Conservation (phyloP, 2,797 vertebrate species). For the Synaphobranchus kaupii region DNA sequence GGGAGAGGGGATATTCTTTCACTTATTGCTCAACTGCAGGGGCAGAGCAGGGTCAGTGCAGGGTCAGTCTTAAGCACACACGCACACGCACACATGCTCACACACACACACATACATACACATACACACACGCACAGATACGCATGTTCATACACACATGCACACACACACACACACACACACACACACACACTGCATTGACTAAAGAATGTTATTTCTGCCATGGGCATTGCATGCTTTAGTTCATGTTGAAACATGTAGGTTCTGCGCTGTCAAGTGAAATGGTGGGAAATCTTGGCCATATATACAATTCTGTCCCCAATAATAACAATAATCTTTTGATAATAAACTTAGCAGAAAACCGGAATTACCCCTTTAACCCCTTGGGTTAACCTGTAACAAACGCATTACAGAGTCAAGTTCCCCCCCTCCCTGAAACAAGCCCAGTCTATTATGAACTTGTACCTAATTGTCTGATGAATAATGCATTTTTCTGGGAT, state of each 20-base stretch:
- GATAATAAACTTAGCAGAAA: background rate
- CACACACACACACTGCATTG: background rate
- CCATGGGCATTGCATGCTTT: conserved; percentile 1
- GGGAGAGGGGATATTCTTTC: too few species aligned
- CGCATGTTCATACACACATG: too few species aligned
- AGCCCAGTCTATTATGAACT: background rate
- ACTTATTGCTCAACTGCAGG: too few species aligned
- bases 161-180: background rate
- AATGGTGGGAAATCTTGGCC: background rate
- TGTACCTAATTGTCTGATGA: background rate
- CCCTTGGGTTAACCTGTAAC: background rate
- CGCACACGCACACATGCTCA: background rate
- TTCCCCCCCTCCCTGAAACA: background rate
- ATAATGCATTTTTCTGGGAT: background rate
- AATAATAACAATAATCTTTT: background rate
- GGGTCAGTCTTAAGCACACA: background rate
- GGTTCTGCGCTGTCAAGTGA: background rate
- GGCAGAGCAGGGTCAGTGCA: too few species aligned
- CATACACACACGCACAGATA: too few species aligned
- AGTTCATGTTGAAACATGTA: conserved; percentile 10
- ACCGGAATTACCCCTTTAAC: background rate
- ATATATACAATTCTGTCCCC: background rate
- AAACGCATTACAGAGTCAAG: background rate
- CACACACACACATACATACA: too few species aligned
- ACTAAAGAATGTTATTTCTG: background rate